phyloP scores from a whole-genome alignment of 2,797 vertebrate genomes.

The Borostomias antarcticus region DNA sequence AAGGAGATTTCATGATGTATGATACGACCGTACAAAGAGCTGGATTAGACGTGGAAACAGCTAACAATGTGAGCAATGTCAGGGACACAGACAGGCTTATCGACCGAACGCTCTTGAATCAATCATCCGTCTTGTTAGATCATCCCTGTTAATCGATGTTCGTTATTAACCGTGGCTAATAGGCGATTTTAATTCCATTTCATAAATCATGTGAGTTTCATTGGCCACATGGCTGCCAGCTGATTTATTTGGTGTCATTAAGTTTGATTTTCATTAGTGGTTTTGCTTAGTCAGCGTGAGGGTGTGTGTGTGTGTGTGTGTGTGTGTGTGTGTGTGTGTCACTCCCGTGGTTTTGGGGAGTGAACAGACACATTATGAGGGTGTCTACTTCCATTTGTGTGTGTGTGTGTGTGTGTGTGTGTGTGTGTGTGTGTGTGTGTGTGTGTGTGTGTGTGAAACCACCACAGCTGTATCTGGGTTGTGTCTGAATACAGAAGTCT shows the following conservation, averaged over 20 bases:
- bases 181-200: conserved; percentile 60
- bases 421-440: no score
- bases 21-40: neutral
- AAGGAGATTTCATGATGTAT: neutral
- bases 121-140: conserved; percentile 47
- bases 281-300: neutral
- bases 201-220: conserved; percentile 57
- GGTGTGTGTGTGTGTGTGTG: neutral
- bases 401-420: no score
- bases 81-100: conserved; percentile 23
- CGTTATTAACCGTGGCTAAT: conserved; percentile 59
- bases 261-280: conserved; percentile 37
- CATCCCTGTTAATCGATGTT: conserved; percentile 62
- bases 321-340: neutral
- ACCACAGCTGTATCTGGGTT: no score
- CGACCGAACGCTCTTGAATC: conserved; percentile 51
- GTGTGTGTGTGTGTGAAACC: no score
- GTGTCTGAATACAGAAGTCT: no score
- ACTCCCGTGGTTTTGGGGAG: neutral
- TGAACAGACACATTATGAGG: conserved; percentile 29
- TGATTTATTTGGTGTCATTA: conserved; percentile 45
- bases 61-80: neutral
- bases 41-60: no score
- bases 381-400: no score
- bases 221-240: conserved; percentile 42